Base-by-base conservation (phyloP, 2,888 invertebrate genomes). In the Hirtodrosophila alboralis region DNA sequence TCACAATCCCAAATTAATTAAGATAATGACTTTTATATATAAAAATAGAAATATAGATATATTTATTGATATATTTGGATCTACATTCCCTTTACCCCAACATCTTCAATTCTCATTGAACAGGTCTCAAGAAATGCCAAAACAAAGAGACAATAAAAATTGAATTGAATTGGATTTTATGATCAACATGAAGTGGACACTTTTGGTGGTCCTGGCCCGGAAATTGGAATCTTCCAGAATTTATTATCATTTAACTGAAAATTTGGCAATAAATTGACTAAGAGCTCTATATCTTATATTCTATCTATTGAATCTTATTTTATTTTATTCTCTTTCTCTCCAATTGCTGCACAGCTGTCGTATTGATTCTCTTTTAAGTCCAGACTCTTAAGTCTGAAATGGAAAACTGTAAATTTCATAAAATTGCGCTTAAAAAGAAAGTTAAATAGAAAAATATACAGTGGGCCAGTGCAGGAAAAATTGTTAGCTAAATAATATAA, bases 341-440 rank as follows among this genome's bases (percentile, higher is more conserved):
- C 13, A 12, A 13, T 18, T 14, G 26, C 14, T 27, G 14, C 12
- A 51, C 84, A 80, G 84, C 77, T 76, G 84, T 54, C 59, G 33
- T 8, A 8, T 38, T 52, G 43, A n/a, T n/a, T n/a, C n/a, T 8
- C 28, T 40, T 8, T 44, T 7, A 36, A 27, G 9, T 43, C 27
- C 40, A 30, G 37, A 54, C 34, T 54, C 40, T 23, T 26, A 13
- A 18, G 34, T 28, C 41, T 28, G 43, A 68, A 60, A 56, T 16
- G 38, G 56, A 48, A 66, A 66, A 58, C 40, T 66, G 56, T 44
- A 66, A 66, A 58, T 43, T 66, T 56, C 58, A 61, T 86, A 86
- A 79, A 79, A 79, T 59, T 83, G 53, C 56, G 57, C 40, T 59
- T 48, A 30, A 34, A 53, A 37, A 40, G 12, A 12, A 31, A 34